These are phyloP conservation scores for Gymnothorax javanicus DNA, from an alignment of 2,797 vertebrate genomes.

Conservation along the genomic window DNA sequence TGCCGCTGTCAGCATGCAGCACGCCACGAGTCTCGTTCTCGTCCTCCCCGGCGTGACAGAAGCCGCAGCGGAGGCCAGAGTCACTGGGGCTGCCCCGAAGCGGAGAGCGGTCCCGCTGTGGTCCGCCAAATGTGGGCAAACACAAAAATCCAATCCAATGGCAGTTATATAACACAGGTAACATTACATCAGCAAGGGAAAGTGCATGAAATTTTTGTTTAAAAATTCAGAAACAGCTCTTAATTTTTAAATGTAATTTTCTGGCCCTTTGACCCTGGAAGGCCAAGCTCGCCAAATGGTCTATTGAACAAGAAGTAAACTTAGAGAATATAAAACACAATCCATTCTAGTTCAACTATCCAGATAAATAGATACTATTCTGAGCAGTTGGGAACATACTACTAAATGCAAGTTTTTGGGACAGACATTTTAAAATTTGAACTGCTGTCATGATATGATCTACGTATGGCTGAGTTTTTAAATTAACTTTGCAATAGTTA, in stretches of 20 bases:
- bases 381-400: not conserved
- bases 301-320: too few species aligned
- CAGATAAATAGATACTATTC: not conserved
- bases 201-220: too few species aligned
- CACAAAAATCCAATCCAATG: not conserved
- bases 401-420: not conserved
- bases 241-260: too few species aligned
- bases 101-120: constrained; percentile 92
- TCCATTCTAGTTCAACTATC: too few species aligned
- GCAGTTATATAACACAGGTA: not conserved
- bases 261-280: too few species aligned
- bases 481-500: not conserved
- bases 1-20: constrained; percentile 93
- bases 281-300: too few species aligned
- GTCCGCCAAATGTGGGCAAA: constrained; percentile 38
- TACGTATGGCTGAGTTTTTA: not conserved
- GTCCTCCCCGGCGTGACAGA: constrained; percentile 96
- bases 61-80: constrained; percentile 93
- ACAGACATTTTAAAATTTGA: not conserved
- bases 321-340: too few species aligned
- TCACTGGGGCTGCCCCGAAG: constrained; percentile 90
- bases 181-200: too few species aligned
- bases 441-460: not conserved
- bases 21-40: constrained; percentile 91
- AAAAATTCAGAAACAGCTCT: too few species aligned